Evolutionary conservation across 2,797 vertebrate genomes (phyloP), one percentile per base, ranked within the genome.

Genomic region (Pogoniulus pusillus): DNA sequence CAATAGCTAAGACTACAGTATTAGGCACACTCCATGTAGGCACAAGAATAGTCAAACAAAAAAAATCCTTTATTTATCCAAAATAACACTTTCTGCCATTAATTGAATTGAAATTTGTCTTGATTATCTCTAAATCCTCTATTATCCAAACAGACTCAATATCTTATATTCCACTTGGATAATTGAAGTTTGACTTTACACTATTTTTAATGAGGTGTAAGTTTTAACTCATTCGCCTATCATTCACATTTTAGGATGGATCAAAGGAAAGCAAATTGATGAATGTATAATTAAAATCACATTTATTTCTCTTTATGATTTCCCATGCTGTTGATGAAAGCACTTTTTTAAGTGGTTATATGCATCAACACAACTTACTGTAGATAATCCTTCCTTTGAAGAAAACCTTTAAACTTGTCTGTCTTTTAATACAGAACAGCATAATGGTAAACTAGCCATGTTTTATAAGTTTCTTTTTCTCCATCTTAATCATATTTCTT

Each of bases 211-310:
- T 92, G 92, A 92, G 70, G 27, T 93, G 11, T 88, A 93, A 79
- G 73, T 73, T 86, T 96, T 94, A 79, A 92, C 82, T 83, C 76
- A 41, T 94, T 96, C 9, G 5, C 80, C 60, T 91, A 39, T 90
- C 71, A 88, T 70, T 93, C 70, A 66, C 35, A 19, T 92, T 86
- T 91, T 81, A 90, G 76, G 90, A 72, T 88, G 86, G 87, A 94
- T 95, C 86, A 95, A 95, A 96, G 76, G 66, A 83, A 83, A 54
- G 39, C 43, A 81, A 91, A 88, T 41, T 94, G 90, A 73, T 80
- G 91, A 93, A 68, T 65, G 35, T 92, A 76, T 93, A 94, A 95
- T 94, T 96, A 83, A 96, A 93, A 72, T 80, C 71, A 59, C 49
- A 66, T 91, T 95, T 93, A 78, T 93, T 95, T 91, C 35, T 80